These are phyloP conservation scores for Acleris literana DNA, from an alignment of 2,888 invertebrate genomes.

Conservation along the genomic window DNA sequence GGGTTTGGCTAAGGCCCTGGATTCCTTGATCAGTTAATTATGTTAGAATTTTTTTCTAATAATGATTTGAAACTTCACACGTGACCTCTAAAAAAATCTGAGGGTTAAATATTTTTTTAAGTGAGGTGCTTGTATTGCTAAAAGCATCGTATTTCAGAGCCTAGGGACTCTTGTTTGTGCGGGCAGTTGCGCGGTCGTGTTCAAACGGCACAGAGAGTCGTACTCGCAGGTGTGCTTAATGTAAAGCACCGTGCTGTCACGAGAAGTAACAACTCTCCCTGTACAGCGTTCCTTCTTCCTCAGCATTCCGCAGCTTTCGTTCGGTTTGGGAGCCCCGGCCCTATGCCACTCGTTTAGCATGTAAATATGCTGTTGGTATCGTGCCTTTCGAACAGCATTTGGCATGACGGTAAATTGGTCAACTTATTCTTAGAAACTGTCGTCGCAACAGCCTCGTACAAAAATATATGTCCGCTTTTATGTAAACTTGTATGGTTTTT, in stretches of 20 bases:
- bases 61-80: no score
- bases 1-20: neutral
- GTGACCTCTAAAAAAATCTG: neutral
- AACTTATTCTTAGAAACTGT: no score
- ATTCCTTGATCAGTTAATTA: neutral
- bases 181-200: neutral
- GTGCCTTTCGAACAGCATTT: constrained; percentile 10
- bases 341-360: constrained; percentile 12
- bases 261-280: neutral
- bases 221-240: neutral
- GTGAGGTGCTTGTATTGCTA: neutral
- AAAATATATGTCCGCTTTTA: neutral
- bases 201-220: neutral
- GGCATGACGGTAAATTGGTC: neutral
- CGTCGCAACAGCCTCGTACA: neutral
- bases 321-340: constrained; percentile 6
- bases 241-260: neutral
- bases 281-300: neutral
- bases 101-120: neutral
- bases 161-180: neutral
- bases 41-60: rapidly evolving
- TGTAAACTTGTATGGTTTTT: no score
- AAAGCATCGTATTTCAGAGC: neutral
- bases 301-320: neutral
- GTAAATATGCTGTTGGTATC: neutral